phyloP scores from a whole-genome alignment of 2,113 vertebrate genomes.

The Nothoprocta perdicaria region DNA sequence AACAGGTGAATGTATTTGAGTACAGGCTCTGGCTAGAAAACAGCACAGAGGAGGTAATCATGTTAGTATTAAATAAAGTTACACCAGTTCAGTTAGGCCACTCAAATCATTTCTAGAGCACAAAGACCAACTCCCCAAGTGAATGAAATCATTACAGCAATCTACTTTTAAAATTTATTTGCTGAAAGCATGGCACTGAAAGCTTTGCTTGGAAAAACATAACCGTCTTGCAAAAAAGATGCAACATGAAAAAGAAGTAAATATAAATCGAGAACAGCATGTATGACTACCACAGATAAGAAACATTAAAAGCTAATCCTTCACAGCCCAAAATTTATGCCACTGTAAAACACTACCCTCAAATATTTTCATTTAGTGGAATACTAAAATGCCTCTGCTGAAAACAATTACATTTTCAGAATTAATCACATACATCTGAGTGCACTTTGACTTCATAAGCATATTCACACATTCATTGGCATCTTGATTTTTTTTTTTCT shows the following conservation, averaged over 20 bases:
- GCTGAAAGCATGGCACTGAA: slow-evolving; percentile 34
- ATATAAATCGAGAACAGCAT: slow-evolving; percentile 33
- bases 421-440: neutral
- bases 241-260: slow-evolving; percentile 26
- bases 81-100: slow-evolving; percentile 27
- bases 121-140: slow-evolving; percentile 3
- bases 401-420: neutral
- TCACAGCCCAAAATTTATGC: neutral
- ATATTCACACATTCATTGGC: neutral
- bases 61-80: slow-evolving; percentile 62
- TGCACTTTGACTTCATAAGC: neutral
- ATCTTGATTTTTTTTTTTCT: neutral
- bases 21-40: neutral
- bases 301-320: slow-evolving; percentile 4
- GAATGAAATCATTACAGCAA: slow-evolving; percentile 51
- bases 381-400: neutral
- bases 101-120: slow-evolving; percentile 48
- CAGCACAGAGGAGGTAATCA: slow-evolving; percentile 29
- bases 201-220: slow-evolving; percentile 50
- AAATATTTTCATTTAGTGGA: neutral
- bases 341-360: neutral
- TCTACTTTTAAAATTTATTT: slow-evolving; percentile 44
- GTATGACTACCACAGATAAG: slow-evolving; percentile 20
- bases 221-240: slow-evolving; percentile 32
- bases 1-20: neutral